phyloP scores from a whole-genome alignment of 2,888 invertebrate species.

The Zeuzera pyrina region DNA sequence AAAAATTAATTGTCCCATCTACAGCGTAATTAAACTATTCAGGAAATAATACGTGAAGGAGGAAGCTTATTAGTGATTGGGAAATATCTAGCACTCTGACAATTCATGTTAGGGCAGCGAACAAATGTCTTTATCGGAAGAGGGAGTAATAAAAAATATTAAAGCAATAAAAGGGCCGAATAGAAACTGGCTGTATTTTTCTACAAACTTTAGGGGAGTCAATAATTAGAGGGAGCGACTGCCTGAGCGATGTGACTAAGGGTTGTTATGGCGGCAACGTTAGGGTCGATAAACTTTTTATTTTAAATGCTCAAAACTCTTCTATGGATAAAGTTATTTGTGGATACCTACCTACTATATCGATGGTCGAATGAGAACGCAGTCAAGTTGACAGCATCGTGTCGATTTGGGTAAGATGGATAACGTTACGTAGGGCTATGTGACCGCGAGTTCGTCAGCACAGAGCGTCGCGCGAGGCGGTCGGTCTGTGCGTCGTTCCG shows the following conservation, averaged over 20 bases:
- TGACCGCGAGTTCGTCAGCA: constrained; percentile 46
- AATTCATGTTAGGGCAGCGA: too few species aligned
- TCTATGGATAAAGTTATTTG: constrained; percentile 1
- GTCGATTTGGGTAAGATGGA: constrained; percentile 26
- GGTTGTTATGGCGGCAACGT: constrained; percentile 64
- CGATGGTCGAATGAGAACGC: too few species aligned
- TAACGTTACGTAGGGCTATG: too few species aligned
- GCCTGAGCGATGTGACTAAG: constrained; percentile 60
- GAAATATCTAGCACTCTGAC: constrained; percentile 25
- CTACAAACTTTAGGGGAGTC: constrained; percentile 65
- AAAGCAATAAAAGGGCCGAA: constrained; percentile 48
- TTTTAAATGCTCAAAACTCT: constrained; percentile 22
- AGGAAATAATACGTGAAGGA: constrained; percentile 27
- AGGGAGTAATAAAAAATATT: constrained; percentile 48
- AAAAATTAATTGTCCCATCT: constrained; percentile 33
- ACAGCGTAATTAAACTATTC: constrained; percentile 30
- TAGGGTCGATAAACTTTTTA: constrained; percentile 64
- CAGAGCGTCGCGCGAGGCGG: constrained; percentile 51
- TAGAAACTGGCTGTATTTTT: constrained; percentile 46
- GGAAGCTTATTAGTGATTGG: constrained; percentile 28
- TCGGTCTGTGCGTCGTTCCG: constrained; percentile 60
- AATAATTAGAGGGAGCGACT: constrained; percentile 69
- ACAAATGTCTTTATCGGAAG: constrained; percentile 10
- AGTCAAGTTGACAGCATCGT: constrained; percentile 4
- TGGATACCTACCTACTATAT: too few species aligned